Conservation (phyloP, 2,797 vertebrate genomes). For the Acanthurus lineatus region DNA sequence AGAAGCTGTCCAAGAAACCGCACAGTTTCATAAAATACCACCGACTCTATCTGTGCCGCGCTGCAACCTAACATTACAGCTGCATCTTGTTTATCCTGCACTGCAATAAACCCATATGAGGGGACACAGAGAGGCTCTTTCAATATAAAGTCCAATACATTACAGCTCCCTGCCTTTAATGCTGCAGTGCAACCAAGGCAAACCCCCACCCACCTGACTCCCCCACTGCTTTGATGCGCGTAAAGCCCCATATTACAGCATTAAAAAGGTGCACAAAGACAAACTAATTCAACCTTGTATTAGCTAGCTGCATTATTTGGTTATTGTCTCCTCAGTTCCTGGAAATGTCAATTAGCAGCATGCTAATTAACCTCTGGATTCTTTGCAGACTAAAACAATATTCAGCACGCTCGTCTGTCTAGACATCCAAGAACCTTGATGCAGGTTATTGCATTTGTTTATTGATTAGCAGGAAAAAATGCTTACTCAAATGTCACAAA, state of each 20-base stretch:
- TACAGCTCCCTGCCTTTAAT: not conserved
- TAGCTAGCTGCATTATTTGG: conserved; percentile 2
- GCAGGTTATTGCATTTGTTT: conserved; percentile 66
- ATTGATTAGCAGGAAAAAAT: conserved; percentile 51
- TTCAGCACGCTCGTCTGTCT: conserved; percentile 33
- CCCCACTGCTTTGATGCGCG: not conserved
- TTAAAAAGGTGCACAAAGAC: not conserved
- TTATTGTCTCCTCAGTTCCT: conserved; percentile 47
- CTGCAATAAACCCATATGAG: conserved; percentile 17
- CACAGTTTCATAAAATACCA: conserved; percentile 60
- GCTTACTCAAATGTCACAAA: conserved; percentile 68
- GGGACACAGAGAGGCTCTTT: conserved; percentile 9
- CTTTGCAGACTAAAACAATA: conserved; percentile 41
- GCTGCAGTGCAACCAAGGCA: not conserved
- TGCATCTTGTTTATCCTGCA: conserved; percentile 37
- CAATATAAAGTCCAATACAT: not conserved
- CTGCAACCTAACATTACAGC: conserved; percentile 35
- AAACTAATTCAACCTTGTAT: conserved; percentile 8
- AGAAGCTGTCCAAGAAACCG: conserved; percentile 71
- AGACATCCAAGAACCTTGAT: conserved; percentile 44
- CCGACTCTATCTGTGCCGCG: conserved; percentile 4
- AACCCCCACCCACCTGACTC: not conserved
- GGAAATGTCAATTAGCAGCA: conserved; percentile 52
- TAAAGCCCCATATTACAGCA: not conserved
- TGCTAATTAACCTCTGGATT: conserved; percentile 39